Conservation (phyloP, 2,797 vertebrate species). For the Gallinago nigripennis region DNA sequence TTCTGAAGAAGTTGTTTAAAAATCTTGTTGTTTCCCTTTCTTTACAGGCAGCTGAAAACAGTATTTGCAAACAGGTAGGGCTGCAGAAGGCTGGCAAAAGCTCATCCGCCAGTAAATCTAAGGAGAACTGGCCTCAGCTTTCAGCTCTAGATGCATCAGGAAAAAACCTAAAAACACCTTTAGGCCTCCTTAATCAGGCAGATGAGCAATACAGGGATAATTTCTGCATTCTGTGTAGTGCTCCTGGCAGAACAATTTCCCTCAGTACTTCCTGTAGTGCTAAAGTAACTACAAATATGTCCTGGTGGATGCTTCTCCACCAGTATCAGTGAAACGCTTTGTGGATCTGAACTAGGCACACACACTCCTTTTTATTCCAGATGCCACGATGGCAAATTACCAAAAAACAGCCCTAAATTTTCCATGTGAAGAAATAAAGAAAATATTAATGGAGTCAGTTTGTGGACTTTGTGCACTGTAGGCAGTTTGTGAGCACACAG, state of each 20-base stretch:
- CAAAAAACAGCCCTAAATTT: neutral
- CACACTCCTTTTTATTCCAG: neutral
- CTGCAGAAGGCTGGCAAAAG: neutral
- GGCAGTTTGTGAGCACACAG: neutral
- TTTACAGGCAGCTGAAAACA: neutral
- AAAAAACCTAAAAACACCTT: neutral
- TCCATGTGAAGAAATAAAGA: neutral
- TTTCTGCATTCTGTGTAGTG: neutral
- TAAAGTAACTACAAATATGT: neutral
- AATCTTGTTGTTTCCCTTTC: neutral
- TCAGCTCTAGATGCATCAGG: neutral
- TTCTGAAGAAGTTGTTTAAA: neutral
- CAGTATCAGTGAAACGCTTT: neutral
- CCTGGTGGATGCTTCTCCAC: neutral
- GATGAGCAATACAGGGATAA: accelerated
- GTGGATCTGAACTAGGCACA: neutral
- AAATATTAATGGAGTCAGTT: neutral
- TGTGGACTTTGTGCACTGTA: neutral
- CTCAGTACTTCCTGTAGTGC: neutral
- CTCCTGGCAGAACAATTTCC: neutral
- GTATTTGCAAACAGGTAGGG: neutral
- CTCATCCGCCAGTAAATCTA: neutral
- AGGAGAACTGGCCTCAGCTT: neutral
- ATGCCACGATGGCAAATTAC: neutral
- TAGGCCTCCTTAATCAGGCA: neutral